Evolutionary conservation across 2,888 invertebrate species (phyloP).

Genomic region (Lysandra coridon): DNA sequence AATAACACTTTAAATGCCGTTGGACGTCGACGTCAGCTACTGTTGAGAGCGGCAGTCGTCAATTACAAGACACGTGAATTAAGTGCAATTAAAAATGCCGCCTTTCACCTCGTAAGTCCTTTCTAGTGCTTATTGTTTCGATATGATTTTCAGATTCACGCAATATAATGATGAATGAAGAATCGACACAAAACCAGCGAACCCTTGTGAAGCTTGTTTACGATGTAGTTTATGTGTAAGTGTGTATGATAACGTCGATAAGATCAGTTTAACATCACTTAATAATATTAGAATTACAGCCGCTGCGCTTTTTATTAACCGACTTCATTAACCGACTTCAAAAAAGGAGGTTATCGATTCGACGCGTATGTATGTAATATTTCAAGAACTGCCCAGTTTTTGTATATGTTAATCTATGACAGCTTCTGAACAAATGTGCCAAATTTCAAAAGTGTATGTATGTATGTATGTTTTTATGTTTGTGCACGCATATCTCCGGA

Average conservation of each 20-base stretch:
- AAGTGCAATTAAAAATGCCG: slow-evolving; percentile 53
- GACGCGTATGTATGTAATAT: too few relatives aligned
- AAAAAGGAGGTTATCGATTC: too few relatives aligned
- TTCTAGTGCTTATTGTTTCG: slow-evolving; percentile 57
- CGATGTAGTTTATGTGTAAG: neutral
- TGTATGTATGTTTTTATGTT: too few relatives aligned
- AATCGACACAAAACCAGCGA: slow-evolving; percentile 2
- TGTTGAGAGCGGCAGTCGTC: slow-evolving; percentile 54
- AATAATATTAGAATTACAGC: neutral
- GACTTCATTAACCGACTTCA: too few relatives aligned
- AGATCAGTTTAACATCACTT: neutral
- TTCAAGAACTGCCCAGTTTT: too few relatives aligned
- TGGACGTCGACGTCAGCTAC: slow-evolving; percentile 45
- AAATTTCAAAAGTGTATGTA: too few relatives aligned
- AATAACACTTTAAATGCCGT: slow-evolving; percentile 1
- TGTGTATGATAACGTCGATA: neutral
- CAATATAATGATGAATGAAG: slow-evolving; percentile 7
- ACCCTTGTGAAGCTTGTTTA: slow-evolving; percentile 1
- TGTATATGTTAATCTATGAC: too few relatives aligned
- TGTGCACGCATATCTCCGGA: too few relatives aligned
- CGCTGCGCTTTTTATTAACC: too few relatives aligned
- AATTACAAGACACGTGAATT: slow-evolving; percentile 51
- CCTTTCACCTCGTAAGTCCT: slow-evolving; percentile 61
- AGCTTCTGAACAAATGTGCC: too few relatives aligned
- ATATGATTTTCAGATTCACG: slow-evolving; percentile 51